Percentiles rank a stretch among this genome's conserved stretches.
Evolutionary conservation across 2,113 vertebrate species (phyloP).

Genomic region (Corynorhinus townsendii): DNA sequence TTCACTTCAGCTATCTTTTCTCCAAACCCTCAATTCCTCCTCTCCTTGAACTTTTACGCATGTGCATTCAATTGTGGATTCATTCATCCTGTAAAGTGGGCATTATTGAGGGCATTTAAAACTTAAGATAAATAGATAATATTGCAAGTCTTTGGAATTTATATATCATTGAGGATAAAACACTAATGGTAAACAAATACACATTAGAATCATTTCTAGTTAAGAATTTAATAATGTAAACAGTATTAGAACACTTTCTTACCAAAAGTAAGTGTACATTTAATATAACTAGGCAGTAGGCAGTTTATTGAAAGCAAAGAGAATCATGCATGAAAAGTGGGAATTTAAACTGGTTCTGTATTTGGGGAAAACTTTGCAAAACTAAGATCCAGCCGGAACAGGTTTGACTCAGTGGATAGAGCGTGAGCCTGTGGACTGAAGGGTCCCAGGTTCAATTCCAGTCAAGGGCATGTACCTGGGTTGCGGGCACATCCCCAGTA

Average conservation of each 20-base stretch:
- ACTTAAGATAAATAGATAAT: background rate
- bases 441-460: too few relatives aligned
- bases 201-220: background rate
- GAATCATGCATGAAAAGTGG: background rate
- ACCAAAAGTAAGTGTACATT: background rate
- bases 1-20: background rate
- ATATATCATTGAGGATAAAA: background rate
- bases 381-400: background rate
- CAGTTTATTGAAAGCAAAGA: background rate
- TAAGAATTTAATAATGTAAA: background rate
- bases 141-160: background rate
- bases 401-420: too few relatives aligned
- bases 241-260: background rate
- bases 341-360: background rate
- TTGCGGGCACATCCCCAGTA: too few relatives aligned
- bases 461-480: too few relatives aligned
- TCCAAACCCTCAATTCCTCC: background rate
- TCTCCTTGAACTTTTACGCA: background rate
- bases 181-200: background rate
- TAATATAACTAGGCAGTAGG: background rate
- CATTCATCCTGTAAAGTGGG: too few relatives aligned
- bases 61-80: background rate
- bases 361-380: background rate
- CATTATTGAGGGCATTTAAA: background rate
- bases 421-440: too few relatives aligned